These are phyloP conservation scores for Malthinus seriepunctatus DNA, from an alignment of 2,888 invertebrate genomes.

Conservation along the genomic window DNA sequence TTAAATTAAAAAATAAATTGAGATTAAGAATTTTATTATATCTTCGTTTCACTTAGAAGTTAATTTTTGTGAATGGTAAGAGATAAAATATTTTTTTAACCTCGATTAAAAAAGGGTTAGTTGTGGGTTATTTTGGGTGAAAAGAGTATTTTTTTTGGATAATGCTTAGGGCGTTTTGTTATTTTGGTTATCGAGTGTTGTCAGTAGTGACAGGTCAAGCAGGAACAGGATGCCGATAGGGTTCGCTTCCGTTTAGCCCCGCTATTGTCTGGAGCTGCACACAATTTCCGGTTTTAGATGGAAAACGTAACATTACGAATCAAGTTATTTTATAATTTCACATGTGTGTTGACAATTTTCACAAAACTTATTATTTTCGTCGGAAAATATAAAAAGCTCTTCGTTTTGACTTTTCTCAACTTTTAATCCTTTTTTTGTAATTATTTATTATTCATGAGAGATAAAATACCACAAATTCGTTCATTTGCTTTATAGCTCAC, in stretches of 20 bases:
- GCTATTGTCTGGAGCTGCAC: slow-evolving; percentile 41
- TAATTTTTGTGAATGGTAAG: background rate
- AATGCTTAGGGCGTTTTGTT: slow-evolving; percentile 17
- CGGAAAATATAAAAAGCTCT: background rate
- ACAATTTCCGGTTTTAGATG: slow-evolving; percentile 42
- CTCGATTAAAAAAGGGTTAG: background rate
- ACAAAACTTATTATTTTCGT: background rate
- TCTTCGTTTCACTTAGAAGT: slow-evolving; percentile 10
- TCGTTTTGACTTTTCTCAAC: background rate
- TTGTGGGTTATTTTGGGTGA: background rate
- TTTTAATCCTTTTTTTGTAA: background rate
- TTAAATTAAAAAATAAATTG: slow-evolving; percentile 20
- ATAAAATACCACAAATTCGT: background rate
- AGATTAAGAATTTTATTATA: slow-evolving; percentile 24
- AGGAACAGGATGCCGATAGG: slow-evolving; percentile 34
- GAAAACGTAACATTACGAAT: slow-evolving; percentile 33
- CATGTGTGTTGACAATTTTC: background rate
- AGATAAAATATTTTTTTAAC: background rate
- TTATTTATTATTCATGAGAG: background rate
- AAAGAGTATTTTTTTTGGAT: background rate
- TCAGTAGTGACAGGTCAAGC: slow-evolving; percentile 30
- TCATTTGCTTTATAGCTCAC: background rate
- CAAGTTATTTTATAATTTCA: slow-evolving; percentile 27
- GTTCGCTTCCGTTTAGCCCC: slow-evolving; percentile 32
- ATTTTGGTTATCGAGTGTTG: slow-evolving; percentile 24